phyloP scores from a whole-genome alignment of 2,888 invertebrate genomes.

The Drosophila acutilabella region DNA sequence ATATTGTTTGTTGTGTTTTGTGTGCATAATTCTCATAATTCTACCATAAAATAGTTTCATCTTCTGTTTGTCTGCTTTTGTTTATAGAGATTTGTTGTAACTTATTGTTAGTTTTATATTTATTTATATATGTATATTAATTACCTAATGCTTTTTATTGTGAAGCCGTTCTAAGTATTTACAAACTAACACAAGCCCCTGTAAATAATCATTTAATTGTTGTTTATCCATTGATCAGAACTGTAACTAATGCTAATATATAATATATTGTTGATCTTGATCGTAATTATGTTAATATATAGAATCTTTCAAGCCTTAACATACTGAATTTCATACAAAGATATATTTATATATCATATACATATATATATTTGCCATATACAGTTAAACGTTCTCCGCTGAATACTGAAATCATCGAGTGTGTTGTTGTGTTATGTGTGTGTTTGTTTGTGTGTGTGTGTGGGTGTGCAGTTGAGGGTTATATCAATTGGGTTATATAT shows the following conservation, averaged over 20 bases:
- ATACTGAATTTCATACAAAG: slow-evolving; percentile 63
- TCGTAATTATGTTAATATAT: slow-evolving; percentile 59
- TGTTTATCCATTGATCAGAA: slow-evolving; percentile 42
- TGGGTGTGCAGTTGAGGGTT: slow-evolving; percentile 41
- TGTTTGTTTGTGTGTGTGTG: slow-evolving; percentile 46
- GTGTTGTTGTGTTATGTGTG: slow-evolving; percentile 23
- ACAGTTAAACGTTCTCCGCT: slow-evolving; percentile 60
- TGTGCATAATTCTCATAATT: slow-evolving; percentile 57
- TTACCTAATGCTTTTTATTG: slow-evolving; percentile 55
- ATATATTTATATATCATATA: slow-evolving; percentile 34
- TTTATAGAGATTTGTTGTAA: slow-evolving; percentile 57
- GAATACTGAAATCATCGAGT: slow-evolving; percentile 82
- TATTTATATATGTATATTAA: slow-evolving; percentile 15
- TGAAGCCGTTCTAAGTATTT: slow-evolving; percentile 62
- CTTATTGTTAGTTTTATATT: slow-evolving; percentile 33
- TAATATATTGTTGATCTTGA: slow-evolving; percentile 39
- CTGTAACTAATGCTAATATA: slow-evolving; percentile 24
- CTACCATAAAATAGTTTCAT: slow-evolving; percentile 79
- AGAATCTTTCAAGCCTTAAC: slow-evolving; percentile 76
- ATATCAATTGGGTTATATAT: slow-evolving; percentile 51
- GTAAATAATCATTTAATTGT: slow-evolving; percentile 73
- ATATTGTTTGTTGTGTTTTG: slow-evolving; percentile 11
- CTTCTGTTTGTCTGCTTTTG: slow-evolving; percentile 31
- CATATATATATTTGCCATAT: slow-evolving; percentile 50
- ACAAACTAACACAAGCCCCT: slow-evolving; percentile 81